Conservation (phyloP, 2,797 vertebrate species). For the Pelochelys cantorii region DNA sequence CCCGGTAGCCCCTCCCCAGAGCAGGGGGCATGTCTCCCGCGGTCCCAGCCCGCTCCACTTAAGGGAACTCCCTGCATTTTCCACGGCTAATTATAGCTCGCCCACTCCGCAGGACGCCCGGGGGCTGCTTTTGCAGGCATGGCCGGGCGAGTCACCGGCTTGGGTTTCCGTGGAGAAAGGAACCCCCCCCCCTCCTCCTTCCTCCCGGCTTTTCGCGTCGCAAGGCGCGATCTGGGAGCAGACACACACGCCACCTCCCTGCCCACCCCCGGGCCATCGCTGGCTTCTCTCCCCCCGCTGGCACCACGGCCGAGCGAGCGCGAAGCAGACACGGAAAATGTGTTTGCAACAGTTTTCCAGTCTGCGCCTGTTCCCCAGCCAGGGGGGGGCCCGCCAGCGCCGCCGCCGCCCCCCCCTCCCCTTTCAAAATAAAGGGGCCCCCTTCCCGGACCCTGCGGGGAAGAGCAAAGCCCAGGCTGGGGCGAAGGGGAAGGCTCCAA, state of each 20-base stretch:
- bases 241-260: neutral
- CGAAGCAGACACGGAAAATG: slow-evolving; percentile 71
- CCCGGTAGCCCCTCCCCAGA: neutral
- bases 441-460: neutral
- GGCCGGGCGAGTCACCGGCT: neutral
- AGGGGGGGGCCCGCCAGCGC: neutral
- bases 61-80: slow-evolving; percentile 73
- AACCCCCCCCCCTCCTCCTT: no score
- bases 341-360: slow-evolving; percentile 75
- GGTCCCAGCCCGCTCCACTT: neutral
- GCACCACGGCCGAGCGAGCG: slow-evolving; percentile 17
- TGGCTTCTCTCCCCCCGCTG: neutral
- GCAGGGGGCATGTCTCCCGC: no score
- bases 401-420: no score
- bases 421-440: neutral
- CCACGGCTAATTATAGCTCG: slow-evolving; percentile 70
- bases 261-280: neutral
- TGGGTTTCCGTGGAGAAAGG: neutral
- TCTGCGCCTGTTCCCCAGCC: slow-evolving; percentile 55
- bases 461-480: neutral
- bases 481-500: neutral
- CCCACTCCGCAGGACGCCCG: slow-evolving; percentile 28
- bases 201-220: neutral
- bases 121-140: slow-evolving; percentile 55
- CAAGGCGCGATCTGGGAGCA: no score